Percentiles rank a stretch among this genome's conserved stretches.
These are phyloP conservation scores for Dysdera silvatica DNA, from an alignment of 1,140 invertebrate species.

Conservation along the genomic window DNA sequence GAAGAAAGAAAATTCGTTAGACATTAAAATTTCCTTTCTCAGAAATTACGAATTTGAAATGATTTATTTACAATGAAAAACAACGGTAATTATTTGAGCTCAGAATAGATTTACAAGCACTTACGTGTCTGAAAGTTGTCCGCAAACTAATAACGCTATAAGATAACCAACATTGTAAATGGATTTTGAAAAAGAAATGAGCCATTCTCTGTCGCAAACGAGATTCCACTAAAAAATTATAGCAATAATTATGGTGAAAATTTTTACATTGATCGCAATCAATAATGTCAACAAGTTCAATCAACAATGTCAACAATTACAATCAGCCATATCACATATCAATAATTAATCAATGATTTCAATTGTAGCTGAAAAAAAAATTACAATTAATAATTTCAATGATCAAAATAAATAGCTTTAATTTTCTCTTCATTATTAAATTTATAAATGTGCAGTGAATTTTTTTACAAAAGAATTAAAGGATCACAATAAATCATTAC, in stretches of 20 bases:
- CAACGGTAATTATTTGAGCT: no score
- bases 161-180: conserved; percentile 75
- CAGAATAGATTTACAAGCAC: no score
- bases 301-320: no score
- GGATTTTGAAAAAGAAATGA: conserved; percentile 61
- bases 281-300: neutral
- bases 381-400: neutral
- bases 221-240: conserved; percentile 54
- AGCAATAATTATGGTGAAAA: neutral
- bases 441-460: no score
- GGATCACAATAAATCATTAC: no score
- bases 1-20: no score
- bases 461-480: no score
- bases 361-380: neutral
- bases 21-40: no score
- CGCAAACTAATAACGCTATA: conserved; percentile 67
- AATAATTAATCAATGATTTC: neutral
- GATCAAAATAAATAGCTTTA: neutral
- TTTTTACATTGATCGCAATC: neutral
- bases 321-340: neutral
- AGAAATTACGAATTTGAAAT: no score
- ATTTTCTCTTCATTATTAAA: neutral
- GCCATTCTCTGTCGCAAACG: conserved; percentile 60
- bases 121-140: conserved; percentile 64
- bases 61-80: no score